Evolutionary conservation across 2,113 vertebrate species (phyloP).

Genomic region (Strix uralensis): DNA sequence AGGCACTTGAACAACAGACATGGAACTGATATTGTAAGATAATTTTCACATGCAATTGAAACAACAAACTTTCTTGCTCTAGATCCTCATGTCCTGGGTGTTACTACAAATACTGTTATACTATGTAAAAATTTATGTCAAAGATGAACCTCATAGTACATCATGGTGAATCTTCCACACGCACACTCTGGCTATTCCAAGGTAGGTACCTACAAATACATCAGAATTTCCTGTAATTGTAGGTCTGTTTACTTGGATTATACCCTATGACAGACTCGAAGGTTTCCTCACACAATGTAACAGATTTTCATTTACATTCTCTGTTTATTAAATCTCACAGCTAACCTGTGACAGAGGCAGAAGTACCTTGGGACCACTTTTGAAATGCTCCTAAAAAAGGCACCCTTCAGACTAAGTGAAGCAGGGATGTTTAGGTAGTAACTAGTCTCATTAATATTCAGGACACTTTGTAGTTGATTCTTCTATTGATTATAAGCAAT

Average conservation of each 20-base stretch:
- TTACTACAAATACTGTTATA: not conserved
- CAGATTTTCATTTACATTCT: not conserved
- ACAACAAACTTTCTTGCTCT: not conserved
- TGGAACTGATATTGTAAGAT: not conserved
- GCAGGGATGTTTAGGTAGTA: not conserved
- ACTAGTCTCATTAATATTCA: not conserved
- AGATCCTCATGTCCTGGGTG: rapidly evolving
- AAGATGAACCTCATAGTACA: not conserved
- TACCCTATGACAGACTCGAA: rapidly evolving
- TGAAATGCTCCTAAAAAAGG: not conserved
- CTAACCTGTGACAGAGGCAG: not conserved
- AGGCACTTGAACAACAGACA: not conserved
- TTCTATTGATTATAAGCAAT: not conserved
- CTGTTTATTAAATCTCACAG: not conserved
- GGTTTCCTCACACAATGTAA: rapidly evolving
- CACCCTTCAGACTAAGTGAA: not conserved
- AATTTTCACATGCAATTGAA: not conserved
- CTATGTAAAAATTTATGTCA: not conserved
- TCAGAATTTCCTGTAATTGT: not conserved
- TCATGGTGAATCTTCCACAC: not conserved
- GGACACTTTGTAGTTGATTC: not conserved
- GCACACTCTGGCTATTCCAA: not conserved
- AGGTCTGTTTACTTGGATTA: not conserved
- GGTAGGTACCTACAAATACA: not conserved
- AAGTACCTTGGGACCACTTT: not conserved